A percentile compares a stretch with the other conserved stretches of the same genome.
Evolutionary conservation across 2,888 invertebrate genomes (phyloP).

Genomic region (Nymphalis urticae): DNA sequence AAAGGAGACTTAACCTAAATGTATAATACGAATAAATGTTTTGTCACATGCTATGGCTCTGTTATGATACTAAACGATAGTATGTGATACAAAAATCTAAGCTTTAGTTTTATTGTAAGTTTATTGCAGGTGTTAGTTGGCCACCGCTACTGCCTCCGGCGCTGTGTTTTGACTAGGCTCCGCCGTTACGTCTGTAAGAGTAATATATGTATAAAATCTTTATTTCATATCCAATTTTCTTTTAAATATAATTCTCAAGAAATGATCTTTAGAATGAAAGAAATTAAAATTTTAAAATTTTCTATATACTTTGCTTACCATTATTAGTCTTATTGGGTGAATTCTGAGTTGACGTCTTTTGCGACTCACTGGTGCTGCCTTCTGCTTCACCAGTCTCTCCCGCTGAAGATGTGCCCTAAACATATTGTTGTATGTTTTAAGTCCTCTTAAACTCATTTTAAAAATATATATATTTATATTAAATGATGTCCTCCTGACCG

Average conservation of each 20-base stretch:
- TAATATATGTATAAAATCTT: neutral
- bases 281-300: neutral
- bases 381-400: conserved; percentile 68
- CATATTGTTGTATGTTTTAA: neutral
- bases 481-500: too few relatives aligned
- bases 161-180: conserved; percentile 60
- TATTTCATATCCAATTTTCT: too few relatives aligned
- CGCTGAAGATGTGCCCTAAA: conserved; percentile 34
- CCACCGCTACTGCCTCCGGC: conserved; percentile 51
- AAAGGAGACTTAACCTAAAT: conserved; percentile 71
- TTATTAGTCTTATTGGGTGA: conserved; percentile 68
- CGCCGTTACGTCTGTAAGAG: conserved; percentile 53
- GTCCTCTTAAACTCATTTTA: neutral
- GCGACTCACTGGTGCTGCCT: conserved; percentile 72
- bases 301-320: conserved; percentile 46
- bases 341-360: conserved; percentile 66
- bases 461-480: too few relatives aligned
- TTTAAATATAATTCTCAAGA: too few relatives aligned
- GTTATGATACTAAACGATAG: conserved; percentile 58
- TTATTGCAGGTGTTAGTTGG: conserved; percentile 55
- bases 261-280: too few relatives aligned
- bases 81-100: conserved; percentile 67
- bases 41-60: conserved; percentile 71
- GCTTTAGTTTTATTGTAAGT: conserved; percentile 39
- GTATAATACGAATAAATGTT: conserved; percentile 77